Conservation (phyloP, 1,140 invertebrate genomes). For the Penaeus indicus region DNA sequence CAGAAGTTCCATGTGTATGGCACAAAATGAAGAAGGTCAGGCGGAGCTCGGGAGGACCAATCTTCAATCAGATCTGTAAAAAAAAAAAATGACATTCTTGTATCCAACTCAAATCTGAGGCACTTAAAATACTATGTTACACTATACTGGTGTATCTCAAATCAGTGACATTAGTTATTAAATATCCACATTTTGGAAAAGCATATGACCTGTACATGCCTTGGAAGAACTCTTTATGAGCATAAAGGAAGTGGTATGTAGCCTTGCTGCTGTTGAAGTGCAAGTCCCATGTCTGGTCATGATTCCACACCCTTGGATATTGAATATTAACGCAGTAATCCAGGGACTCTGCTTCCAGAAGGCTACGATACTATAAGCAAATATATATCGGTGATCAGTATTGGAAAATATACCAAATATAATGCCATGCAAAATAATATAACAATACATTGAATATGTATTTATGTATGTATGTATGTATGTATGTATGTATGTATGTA, state of each 20-base stretch:
- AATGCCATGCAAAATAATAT: too few species aligned
- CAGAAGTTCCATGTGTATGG: slow-evolving; percentile 97
- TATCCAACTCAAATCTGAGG: neutral
- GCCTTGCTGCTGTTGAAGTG: slow-evolving; percentile 94
- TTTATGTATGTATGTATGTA: neutral
- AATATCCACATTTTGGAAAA: slow-evolving; percentile 23
- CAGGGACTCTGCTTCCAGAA: slow-evolving; percentile 93
- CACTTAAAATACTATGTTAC: slow-evolving; percentile 28
- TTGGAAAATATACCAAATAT: neutral
- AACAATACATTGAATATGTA: neutral
- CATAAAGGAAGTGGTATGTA: slow-evolving; percentile 90
- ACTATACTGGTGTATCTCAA: too few species aligned
- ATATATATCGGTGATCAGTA: neutral
- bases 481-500: slow-evolving; percentile 13
- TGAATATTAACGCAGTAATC: slow-evolving; percentile 90
- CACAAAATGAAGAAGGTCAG: slow-evolving; percentile 94
- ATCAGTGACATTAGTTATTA: too few species aligned
- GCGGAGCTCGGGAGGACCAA: slow-evolving; percentile 90
- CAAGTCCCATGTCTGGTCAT: slow-evolving; percentile 92
- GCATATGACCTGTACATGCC: slow-evolving; percentile 70
- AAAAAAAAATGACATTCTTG: slow-evolving; percentile 19
- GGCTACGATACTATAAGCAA: slow-evolving; percentile 80
- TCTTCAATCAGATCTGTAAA: slow-evolving; percentile 90
- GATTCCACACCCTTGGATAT: slow-evolving; percentile 94
- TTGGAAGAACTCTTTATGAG: slow-evolving; percentile 95